phyloP scores from a whole-genome alignment of 1,140 invertebrate species.

The Aphis gossypii region DNA sequence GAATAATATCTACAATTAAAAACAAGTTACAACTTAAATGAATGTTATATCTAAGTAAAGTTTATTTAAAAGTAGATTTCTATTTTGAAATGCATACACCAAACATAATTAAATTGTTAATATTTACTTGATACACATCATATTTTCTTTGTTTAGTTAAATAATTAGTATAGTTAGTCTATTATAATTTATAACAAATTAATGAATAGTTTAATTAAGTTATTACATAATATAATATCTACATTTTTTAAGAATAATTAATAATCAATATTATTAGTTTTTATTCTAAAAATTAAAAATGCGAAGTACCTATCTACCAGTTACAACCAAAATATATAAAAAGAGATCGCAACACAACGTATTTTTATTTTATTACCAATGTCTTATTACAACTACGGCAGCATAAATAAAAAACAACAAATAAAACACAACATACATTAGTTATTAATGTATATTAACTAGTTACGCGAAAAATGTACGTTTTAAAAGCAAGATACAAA shows the following conservation, averaged over 20 bases:
- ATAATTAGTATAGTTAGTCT: neutral
- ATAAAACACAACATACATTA: neutral
- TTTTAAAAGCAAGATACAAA: neutral
- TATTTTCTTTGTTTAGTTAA: neutral
- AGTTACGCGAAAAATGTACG: neutral
- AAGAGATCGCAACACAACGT: conserved; percentile 12
- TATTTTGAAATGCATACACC: neutral
- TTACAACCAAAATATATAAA: neutral
- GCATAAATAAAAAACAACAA: neutral
- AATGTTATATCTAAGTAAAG: neutral
- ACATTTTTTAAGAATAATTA: neutral
- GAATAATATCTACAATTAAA: neutral
- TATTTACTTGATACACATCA: neutral
- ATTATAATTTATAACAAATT: conserved; percentile 12
- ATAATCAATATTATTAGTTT: neutral
- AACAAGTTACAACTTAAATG: neutral
- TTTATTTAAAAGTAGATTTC: neutral
- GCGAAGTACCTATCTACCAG: neutral
- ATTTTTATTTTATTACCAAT: neutral
- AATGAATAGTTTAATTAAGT: neutral
- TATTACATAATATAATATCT: neutral
- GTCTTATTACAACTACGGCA: neutral
- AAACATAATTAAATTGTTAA: neutral
- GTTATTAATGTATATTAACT: neutral
- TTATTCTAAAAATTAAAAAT: neutral